Percentiles rank a stretch among this genome's conserved stretches.
Evolutionary conservation across 2,888 invertebrate species (phyloP).

Genomic region (Slavum lentiscoides): DNA sequence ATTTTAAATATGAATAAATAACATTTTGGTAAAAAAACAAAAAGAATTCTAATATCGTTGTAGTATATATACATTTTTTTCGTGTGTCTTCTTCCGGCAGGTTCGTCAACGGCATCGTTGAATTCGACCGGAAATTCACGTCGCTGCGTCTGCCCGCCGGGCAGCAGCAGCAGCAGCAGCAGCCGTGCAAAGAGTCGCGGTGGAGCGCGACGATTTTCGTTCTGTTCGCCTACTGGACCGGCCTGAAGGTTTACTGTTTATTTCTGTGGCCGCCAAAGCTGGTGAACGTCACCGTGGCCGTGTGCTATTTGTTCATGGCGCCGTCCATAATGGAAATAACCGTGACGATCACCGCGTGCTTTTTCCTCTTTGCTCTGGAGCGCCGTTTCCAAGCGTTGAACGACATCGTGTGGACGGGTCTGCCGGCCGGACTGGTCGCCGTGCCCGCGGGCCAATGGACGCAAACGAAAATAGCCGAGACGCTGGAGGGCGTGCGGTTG

Average conservation of each 20-base stretch:
- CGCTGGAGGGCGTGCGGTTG: background rate
- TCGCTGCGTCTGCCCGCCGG: background rate
- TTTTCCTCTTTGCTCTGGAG: background rate
- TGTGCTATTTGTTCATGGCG: too few relatives aligned
- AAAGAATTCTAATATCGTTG: too few relatives aligned
- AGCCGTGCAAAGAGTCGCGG: background rate
- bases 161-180: too few relatives aligned
- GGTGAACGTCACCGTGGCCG: too few relatives aligned
- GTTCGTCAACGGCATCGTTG: slow-evolving; percentile 1
- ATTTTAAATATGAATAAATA: too few relatives aligned
- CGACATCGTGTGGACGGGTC: background rate
- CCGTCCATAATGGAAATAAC: too few relatives aligned
- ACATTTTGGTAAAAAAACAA: too few relatives aligned
- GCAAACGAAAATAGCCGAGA: background rate
- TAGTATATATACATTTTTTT: too few relatives aligned
- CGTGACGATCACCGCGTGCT: background rate
- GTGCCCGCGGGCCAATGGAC: background rate
- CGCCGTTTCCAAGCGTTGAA: background rate
- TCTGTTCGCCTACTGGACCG: background rate
- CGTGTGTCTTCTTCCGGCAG: background rate
- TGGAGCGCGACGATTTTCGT: background rate
- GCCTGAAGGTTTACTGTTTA: too few relatives aligned
- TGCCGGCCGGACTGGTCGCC: background rate
- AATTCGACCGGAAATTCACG: background rate
- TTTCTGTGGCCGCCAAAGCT: background rate